phyloP scores from a whole-genome alignment of 1,140 invertebrate genomes.

The Macrocentrus cingulum region DNA sequence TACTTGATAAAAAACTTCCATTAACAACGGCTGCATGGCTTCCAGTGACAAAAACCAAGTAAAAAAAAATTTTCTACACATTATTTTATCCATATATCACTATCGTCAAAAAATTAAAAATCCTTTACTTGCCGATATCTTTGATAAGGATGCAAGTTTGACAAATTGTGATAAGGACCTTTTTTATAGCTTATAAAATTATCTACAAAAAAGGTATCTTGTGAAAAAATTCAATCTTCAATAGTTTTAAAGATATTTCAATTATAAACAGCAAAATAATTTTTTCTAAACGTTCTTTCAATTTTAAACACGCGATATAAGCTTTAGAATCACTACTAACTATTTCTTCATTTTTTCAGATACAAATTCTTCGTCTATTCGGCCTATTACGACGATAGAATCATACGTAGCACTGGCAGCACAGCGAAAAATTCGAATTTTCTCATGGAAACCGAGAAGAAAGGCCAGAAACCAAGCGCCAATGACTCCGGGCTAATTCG shows the following conservation, averaged over 20 bases:
- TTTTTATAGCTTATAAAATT: too few species aligned
- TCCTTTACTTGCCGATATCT: too few species aligned
- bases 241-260: too few species aligned
- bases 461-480: background rate
- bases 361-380: constrained; percentile 92
- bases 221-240: too few species aligned
- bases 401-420: constrained; percentile 54
- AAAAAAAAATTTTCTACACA: too few species aligned
- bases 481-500: constrained; percentile 64
- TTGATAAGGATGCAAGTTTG: too few species aligned
- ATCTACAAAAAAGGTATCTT: too few species aligned
- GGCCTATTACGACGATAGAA: constrained; percentile 79
- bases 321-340: background rate
- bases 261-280: too few species aligned
- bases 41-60: constrained; percentile 57
- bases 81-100: constrained; percentile 12
- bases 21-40: constrained; percentile 56
- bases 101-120: background rate
- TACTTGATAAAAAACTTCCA: constrained; percentile 47
- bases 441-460: constrained; percentile 8
- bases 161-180: too few species aligned
- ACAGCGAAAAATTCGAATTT: constrained; percentile 5
- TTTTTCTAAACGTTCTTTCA: too few species aligned
- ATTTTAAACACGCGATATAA: background rate
- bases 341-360: constrained; percentile 53